Evolutionary conservation across 2,888 invertebrate genomes (phyloP), one percentile per base, ranked within the genome.

Genomic region (Candidula unifasciata): DNA sequence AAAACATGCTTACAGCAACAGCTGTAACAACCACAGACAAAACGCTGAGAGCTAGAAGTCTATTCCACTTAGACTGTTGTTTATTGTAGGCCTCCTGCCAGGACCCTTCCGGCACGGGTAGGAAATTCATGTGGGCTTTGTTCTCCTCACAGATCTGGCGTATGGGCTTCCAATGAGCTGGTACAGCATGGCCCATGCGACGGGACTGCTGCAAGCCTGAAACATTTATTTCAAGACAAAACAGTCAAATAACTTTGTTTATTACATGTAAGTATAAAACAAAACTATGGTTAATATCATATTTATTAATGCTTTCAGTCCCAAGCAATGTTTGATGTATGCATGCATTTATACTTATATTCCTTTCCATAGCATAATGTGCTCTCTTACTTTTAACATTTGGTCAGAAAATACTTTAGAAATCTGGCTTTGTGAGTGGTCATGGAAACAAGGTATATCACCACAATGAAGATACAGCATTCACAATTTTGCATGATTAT

Each of bases 41-140:
- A 6, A 77, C 30, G n/a, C 84, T 79, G 18, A 66, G 83, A 74
- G 64, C 86, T 37, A 89, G 80, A 44, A 86, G 76, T 78, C 87
- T 84, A 82, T 90, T 90, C 78, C 85, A 88, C 68, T 87, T 89
- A 64, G 77, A 37, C 64, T 90, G 88, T n/a, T 84, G 84, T 54
- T 86, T 86, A 64, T 82, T 79, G 85, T 91, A 87, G 73, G 88
- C 44, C 71, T 89, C 88, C 60, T 89, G 85, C 91, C 90, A 91
- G 2, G 89, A 88, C 35, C 91, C 91, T n/a, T 85, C 57, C 24
- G 91, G 91, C 1, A 89, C 89, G 6, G 91, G 91, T 27, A 89
- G 66, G 80, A 84, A 66, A 84, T 91, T 87, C 87, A 90, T 87
- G 52, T 88, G 86, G 16, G 80, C 76, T 24, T 86, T 85, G 68